phyloP scores from a whole-genome alignment of 1,140 invertebrate genomes.

The Drosophila nannoptera region DNA sequence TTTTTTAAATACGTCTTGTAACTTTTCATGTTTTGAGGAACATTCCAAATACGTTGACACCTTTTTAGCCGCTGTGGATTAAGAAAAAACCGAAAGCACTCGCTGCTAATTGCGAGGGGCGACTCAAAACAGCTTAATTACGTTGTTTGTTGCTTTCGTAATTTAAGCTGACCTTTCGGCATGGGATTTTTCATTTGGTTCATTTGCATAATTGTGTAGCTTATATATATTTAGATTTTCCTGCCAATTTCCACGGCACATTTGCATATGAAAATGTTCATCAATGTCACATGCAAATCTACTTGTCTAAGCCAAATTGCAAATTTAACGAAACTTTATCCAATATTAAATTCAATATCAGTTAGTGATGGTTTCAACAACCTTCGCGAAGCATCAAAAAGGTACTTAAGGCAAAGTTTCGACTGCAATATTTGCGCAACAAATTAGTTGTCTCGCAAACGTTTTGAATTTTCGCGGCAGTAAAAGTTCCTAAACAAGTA shows the following conservation, averaged over 20 bases:
- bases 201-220: constrained; percentile 70
- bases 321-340: constrained; percentile 21
- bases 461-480: constrained; percentile 67
- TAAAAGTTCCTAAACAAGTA: constrained; percentile 53
- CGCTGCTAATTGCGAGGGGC: constrained; percentile 66
- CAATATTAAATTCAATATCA: constrained; percentile 51
- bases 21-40: constrained; percentile 57
- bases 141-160: constrained; percentile 44
- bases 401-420: constrained; percentile 20
- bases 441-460: constrained; percentile 72
- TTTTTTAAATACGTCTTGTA: constrained; percentile 40
- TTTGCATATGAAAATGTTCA: constrained; percentile 60
- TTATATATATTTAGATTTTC: constrained; percentile 56
- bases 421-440: constrained; percentile 59
- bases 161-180: constrained; percentile 59
- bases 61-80: constrained; percentile 28
- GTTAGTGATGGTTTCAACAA: constrained; percentile 16
- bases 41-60: constrained; percentile 69
- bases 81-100: constrained; percentile 29
- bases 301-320: constrained; percentile 14
- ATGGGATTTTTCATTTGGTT: constrained; percentile 31
- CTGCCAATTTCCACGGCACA: constrained; percentile 44
- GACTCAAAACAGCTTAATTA: constrained; percentile 72
- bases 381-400: not conserved
- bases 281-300: constrained; percentile 8